These are phyloP conservation scores for Echinometra lucunter DNA, from an alignment of 53 echinoderm and acorn worm species.

Conservation along the genomic window DNA sequence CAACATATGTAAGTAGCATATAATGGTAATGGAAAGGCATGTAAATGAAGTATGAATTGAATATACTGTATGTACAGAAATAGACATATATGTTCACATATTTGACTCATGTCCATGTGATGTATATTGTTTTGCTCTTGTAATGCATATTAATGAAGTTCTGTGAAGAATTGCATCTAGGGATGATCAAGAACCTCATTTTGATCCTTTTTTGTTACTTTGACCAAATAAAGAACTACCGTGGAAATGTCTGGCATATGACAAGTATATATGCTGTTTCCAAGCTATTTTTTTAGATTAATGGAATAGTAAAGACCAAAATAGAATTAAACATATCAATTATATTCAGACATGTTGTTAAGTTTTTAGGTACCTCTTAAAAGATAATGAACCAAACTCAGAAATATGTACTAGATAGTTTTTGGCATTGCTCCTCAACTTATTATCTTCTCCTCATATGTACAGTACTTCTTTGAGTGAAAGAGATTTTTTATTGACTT, in stretches of 20 bases:
- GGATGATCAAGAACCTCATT: background rate
- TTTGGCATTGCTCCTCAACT: background rate
- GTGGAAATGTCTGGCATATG: background rate
- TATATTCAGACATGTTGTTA: background rate
- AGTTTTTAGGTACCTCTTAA: background rate
- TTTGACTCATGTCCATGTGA: background rate
- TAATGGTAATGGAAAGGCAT: background rate
- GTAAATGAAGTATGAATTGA: background rate
- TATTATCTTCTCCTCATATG: constrained; percentile 44
- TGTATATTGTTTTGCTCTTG: background rate
- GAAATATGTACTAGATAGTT: constrained; percentile 30
- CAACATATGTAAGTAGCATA: constrained; percentile 24
- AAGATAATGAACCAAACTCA: constrained; percentile 36
- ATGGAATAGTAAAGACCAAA: background rate
- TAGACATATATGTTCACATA: background rate
- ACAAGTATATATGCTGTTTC: no score
- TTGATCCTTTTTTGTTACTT: background rate
- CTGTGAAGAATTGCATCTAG: background rate
- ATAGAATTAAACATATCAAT: background rate
- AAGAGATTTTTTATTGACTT: background rate
- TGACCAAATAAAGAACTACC: background rate
- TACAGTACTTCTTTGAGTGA: constrained; percentile 51
- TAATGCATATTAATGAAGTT: background rate
- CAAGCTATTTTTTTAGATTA: no score
- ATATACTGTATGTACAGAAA: constrained; percentile 8